Base-by-base conservation (phyloP, 2,888 invertebrate genomes). In the Dromius quadrimaculatus region DNA sequence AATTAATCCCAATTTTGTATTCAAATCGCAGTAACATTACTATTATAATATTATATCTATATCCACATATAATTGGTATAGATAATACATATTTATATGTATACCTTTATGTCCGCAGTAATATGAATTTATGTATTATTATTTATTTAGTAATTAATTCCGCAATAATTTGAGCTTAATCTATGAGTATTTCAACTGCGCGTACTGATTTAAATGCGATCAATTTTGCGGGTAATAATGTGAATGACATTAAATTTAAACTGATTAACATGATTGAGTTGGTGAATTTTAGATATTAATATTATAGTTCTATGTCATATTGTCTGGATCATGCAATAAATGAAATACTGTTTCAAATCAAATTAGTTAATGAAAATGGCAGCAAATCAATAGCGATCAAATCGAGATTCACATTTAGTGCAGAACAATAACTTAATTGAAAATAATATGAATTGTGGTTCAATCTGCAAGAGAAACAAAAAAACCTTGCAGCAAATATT, bases 191-290 rank as follows among this genome's bases (percentile, higher is more conserved):
- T 57, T 59, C 15, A 36, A 59, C 34, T 59, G 59, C 19, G 34
- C 19, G 34, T 2, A 34, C 59, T 59, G 59, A 59, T 59, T 59
- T 59, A 59, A 59, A 59, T 20, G 36, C 59, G 59, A 59, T 59
- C 17, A 59, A 59, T 59, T 59, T 59, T 59, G 59, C 59, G 59
- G 36, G 34, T 59, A 59, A 59, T 59, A 59, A 36, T 59, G 59
- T 59, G 59, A 59, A 59, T 59, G 59, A 59, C 59, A 59, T 59
- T 59, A 59, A 17, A 59, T 59, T 59, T 36, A 59, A 59, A 36
- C 59, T 59, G 59, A 59, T 59, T 59, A 59, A 59, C 17, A 59
- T 59, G 59, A 59, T 59, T 59, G 59, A 59, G 59, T 59, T 59
- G 59, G 17, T 59, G 59, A 59, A 59, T 59, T 59, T 59, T 59